Conservation (phyloP, 2,888 invertebrate species). For the Digitonthophagus gazella region DNA sequence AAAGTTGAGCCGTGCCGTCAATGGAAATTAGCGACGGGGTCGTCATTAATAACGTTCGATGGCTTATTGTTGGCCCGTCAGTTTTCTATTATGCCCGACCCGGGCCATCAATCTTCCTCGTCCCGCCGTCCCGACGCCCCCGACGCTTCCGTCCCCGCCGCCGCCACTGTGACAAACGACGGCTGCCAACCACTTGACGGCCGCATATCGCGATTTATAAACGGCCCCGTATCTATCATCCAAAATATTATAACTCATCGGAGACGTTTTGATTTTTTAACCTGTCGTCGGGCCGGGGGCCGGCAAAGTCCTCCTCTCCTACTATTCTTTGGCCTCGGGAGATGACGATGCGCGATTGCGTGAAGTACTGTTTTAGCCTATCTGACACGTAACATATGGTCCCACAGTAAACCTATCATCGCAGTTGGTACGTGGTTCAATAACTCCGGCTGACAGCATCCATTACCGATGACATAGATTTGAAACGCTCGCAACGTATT, state of each 20-base stretch:
- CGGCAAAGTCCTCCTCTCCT: too few relatives aligned
- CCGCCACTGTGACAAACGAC: constrained; percentile 65
- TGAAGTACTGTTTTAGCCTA: background rate
- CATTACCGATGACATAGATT: background rate
- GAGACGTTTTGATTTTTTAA: background rate
- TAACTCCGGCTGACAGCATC: background rate
- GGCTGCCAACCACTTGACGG: constrained; percentile 61
- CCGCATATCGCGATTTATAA: constrained; percentile 68
- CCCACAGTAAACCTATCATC: background rate
- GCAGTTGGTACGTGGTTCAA: background rate
- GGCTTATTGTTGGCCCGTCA: constrained; percentile 51
- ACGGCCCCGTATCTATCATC: constrained; percentile 58
- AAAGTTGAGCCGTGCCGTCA: constrained; percentile 32
- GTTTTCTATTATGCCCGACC: constrained; percentile 50
- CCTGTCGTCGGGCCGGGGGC: too few relatives aligned
- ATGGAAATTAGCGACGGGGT: constrained; percentile 47
- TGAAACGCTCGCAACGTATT: background rate
- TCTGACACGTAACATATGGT: background rate
- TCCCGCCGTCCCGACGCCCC: constrained; percentile 43
- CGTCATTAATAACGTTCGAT: constrained; percentile 52
- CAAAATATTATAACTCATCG: constrained; percentile 15
- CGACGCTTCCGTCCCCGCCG: constrained; percentile 52
- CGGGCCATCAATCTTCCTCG: constrained; percentile 48
- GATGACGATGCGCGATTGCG: background rate
- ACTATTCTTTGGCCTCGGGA: background rate